Evolutionary conservation across 2,888 invertebrate genomes (phyloP).

Genomic region (Eurytoma adleriae): DNA sequence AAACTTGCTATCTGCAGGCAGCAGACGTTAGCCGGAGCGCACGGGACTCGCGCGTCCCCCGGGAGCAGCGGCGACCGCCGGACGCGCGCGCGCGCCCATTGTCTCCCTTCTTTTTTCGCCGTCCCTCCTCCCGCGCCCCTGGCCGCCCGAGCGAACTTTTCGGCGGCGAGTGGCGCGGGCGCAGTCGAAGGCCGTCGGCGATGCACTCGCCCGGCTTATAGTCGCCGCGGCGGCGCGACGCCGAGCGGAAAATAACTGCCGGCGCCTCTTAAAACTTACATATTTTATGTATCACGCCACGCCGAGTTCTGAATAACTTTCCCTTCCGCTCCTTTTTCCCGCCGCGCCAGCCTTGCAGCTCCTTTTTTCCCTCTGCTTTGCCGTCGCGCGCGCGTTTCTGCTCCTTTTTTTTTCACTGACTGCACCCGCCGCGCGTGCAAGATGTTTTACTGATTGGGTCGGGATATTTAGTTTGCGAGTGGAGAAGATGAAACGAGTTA

Average conservation of each 20-base stretch:
- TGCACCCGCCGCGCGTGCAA: neutral
- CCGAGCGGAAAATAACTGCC: constrained; percentile 49
- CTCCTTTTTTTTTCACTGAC: neutral
- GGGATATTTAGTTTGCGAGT: constrained; percentile 3
- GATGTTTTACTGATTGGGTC: constrained; percentile 35
- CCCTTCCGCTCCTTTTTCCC: constrained; percentile 1
- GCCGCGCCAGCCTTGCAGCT: neutral
- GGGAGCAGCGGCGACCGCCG: neutral
- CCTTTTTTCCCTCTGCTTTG: neutral
- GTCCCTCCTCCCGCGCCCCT: neutral
- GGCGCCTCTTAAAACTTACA: constrained; percentile 43
- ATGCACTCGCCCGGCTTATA: neutral
- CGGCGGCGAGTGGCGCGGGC: constrained; percentile 21
- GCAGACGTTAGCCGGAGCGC: neutral
- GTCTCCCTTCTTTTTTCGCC: neutral
- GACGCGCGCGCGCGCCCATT: constrained; percentile 3
- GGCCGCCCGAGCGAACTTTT: constrained; percentile 14
- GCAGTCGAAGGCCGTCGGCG: constrained; percentile 24
- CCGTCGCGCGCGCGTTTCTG: neutral
- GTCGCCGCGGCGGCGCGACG: neutral
- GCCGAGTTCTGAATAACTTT: constrained; percentile 56
- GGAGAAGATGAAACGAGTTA: constrained; percentile 4
- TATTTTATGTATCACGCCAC: constrained; percentile 47
- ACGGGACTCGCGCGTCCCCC: no score
- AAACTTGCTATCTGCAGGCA: constrained; percentile 18